phyloP scores from a whole-genome alignment of 1,140 invertebrate genomes.

The Portunus trituberculatus region DNA sequence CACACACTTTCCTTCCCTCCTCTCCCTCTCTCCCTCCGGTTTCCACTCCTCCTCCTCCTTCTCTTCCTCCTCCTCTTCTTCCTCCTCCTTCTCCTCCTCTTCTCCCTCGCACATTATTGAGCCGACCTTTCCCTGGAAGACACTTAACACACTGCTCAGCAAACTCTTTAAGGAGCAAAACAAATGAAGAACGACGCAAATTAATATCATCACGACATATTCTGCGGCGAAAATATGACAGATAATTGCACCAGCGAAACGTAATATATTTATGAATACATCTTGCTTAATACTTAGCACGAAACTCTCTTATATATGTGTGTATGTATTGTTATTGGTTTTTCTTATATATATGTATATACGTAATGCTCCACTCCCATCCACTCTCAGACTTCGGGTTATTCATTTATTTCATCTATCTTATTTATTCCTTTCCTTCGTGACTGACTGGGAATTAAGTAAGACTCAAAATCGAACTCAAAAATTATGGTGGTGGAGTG shows the following conservation, averaged over 20 bases:
- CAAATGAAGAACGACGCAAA: constrained; percentile 10
- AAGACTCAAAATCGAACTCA: not conserved
- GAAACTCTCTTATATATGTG: not conserved
- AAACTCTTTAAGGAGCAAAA: not conserved
- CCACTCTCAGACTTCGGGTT: not conserved
- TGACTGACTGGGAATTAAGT: not conserved
- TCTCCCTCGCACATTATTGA: not conserved
- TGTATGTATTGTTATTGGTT: not conserved
- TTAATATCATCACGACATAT: constrained; percentile 64
- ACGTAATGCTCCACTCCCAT: not conserved
- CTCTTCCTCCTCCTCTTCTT: not conserved
- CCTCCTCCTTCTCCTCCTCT: not conserved
- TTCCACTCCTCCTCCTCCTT: no score
- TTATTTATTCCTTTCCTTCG: not conserved
- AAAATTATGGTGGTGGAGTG: not conserved
- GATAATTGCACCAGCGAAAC: constrained; percentile 45
- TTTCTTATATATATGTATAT: not conserved
- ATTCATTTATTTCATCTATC: no score
- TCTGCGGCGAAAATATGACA: constrained; percentile 65
- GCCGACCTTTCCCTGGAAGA: not conserved
- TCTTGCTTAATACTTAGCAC: no score
- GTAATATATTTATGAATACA: not conserved
- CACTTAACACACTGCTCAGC: constrained; percentile 2
- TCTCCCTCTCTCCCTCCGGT: not conserved
- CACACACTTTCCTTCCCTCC: not conserved